Evolutionary conservation across 2,888 invertebrate species (phyloP).

Genomic region (Scrobipalpa costella): DNA sequence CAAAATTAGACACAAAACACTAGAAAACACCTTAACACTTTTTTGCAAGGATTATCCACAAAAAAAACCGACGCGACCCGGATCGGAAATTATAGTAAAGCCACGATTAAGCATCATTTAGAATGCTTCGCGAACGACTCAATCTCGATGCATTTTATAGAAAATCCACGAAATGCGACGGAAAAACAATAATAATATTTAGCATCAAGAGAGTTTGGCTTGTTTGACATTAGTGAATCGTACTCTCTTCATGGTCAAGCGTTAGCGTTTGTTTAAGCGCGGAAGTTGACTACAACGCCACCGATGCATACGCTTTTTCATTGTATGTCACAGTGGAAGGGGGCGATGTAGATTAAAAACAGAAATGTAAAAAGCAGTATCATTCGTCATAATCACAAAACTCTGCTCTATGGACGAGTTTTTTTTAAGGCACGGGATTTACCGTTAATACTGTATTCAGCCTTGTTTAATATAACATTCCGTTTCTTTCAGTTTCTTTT

Average conservation of each 20-base stretch:
- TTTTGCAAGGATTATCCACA: constrained; percentile 49
- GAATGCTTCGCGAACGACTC: constrained; percentile 53
- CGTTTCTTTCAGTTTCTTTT: not conserved
- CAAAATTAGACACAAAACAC: constrained; percentile 59
- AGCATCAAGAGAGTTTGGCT: constrained; percentile 72
- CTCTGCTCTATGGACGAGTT: constrained; percentile 3
- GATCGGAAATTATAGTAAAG: constrained; percentile 36
- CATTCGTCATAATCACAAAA: not conserved
- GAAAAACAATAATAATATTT: constrained; percentile 65
- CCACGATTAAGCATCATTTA: constrained; percentile 22
- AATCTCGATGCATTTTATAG: constrained; percentile 58
- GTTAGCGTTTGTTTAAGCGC: not conserved
- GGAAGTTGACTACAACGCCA: not conserved
- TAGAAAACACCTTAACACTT: constrained; percentile 69
- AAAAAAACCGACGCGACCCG: constrained; percentile 38
- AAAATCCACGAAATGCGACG: constrained; percentile 46
- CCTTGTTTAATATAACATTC: not conserved
- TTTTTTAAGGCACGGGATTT: not conserved
- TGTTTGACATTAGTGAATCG: constrained; percentile 48
- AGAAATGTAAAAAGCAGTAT: not conserved
- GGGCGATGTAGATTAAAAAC: not conserved
- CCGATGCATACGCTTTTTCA: not conserved
- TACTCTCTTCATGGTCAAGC: constrained; percentile 17
- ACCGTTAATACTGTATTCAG: not conserved
- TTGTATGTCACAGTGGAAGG: not conserved